Percentiles rank a stretch among this genome's conserved stretches.
Evolutionary conservation across 2,113 vertebrate genomes (phyloP).

Genomic region (Cynocephalus volans): DNA sequence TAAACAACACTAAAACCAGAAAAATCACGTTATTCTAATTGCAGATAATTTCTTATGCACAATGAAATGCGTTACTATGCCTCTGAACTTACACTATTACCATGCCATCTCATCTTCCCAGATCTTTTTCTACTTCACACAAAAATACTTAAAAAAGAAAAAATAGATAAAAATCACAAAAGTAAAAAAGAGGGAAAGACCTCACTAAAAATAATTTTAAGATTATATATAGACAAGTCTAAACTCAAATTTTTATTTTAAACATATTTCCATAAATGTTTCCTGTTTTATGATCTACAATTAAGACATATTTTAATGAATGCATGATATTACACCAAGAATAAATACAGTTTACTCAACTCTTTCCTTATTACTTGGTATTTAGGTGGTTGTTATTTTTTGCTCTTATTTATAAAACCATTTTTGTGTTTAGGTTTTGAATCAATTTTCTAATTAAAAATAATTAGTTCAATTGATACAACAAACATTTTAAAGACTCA

Average conservation of each 20-base stretch:
- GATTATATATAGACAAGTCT: background rate
- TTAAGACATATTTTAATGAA: constrained; percentile 48
- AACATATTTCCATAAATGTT: background rate
- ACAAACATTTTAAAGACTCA: background rate
- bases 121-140: background rate
- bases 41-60: background rate
- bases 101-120: background rate
- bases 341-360: background rate
- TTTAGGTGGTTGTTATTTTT: constrained; percentile 14
- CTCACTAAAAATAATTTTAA: constrained; percentile 29
- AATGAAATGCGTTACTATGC: background rate
- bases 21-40: background rate
- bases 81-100: background rate
- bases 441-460: constrained; percentile 46
- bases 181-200: background rate
- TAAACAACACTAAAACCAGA: background rate
- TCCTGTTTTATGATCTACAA: background rate
- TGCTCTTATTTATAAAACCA: background rate
- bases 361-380: background rate
- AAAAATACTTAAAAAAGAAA: background rate
- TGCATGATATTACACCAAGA: background rate
- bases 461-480: background rate
- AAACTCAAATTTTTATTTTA: background rate
- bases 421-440: background rate
- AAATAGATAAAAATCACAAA: background rate